phyloP scores from a whole-genome alignment of 30 jellyfish, hydroid and myxozoan species.

The Cassiopea andromeda region DNA sequence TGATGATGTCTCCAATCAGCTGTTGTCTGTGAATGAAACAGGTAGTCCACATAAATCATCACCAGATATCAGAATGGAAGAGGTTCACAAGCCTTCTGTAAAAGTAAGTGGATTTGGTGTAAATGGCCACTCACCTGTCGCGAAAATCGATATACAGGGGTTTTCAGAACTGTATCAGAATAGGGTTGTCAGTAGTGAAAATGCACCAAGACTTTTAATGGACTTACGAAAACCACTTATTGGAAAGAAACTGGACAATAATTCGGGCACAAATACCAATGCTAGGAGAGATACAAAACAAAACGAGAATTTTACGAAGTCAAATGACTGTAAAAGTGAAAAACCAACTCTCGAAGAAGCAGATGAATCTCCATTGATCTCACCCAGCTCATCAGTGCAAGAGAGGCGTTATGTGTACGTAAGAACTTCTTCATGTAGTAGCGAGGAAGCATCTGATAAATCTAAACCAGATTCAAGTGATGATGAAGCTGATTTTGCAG shows the following conservation, averaged over 20 bases:
- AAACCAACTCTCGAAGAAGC: conserved; percentile 58
- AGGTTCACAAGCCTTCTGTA: not conserved
- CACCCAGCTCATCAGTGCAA: conserved; percentile 78
- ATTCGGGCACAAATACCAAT: conserved; percentile 32
- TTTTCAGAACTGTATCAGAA: not conserved
- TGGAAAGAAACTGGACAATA: conserved; percentile 9
- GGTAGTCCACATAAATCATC: conserved; percentile 55
- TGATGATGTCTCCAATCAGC: conserved; percentile 14
- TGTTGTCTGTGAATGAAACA: conserved; percentile 9
- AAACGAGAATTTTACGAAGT: not conserved
- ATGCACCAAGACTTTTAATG: conserved; percentile 6
- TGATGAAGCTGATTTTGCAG: conserved; percentile 43
- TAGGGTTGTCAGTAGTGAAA: not conserved
- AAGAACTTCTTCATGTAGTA: conserved; percentile 96
- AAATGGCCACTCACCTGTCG: not conserved
- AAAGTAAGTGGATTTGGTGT: not conserved
- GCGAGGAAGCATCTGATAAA: conserved; percentile 70
- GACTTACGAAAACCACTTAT: conserved; percentile 37
- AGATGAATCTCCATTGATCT: conserved; percentile 84
- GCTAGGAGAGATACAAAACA: not conserved
- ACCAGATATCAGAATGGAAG: conserved; percentile 47
- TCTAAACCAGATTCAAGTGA: conserved; percentile 45
- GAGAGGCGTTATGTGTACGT: conserved; percentile 75
- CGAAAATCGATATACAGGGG: not conserved
- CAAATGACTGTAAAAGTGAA: conserved; percentile 18